These are phyloP conservation scores for Macropodus opercularis DNA, from an alignment of 2,797 vertebrate species.

Conservation along the genomic window DNA sequence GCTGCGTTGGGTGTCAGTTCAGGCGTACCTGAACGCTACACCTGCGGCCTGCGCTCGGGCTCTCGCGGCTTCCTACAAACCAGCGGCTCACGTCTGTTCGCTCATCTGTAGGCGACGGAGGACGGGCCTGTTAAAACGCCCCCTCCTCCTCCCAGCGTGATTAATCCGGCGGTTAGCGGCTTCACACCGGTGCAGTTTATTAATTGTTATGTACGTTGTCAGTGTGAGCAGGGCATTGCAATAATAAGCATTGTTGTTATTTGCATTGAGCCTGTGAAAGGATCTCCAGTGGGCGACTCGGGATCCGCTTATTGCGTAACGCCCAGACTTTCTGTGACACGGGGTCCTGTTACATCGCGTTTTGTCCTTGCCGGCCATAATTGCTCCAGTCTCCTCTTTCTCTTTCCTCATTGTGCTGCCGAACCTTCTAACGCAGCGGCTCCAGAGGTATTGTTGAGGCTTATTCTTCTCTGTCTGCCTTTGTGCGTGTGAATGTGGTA, in stretches of 20 bases:
- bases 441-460: background rate
- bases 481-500: slow-evolving; percentile 9
- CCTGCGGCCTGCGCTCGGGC: too few relatives aligned
- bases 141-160: slow-evolving; percentile 20
- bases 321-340: slow-evolving; percentile 31
- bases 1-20: too few relatives aligned
- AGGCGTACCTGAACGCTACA: too few relatives aligned
- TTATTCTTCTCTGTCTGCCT: background rate
- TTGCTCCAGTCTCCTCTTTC: background rate
- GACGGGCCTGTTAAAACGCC: too few relatives aligned
- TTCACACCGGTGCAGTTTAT: slow-evolving; percentile 44
- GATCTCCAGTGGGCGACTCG: slow-evolving; percentile 19
- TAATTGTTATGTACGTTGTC: slow-evolving; percentile 55
- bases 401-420: slow-evolving; percentile 1
- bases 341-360: slow-evolving; percentile 34
- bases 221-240: slow-evolving; percentile 39
- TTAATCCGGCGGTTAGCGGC: slow-evolving; percentile 42
- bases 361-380: slow-evolving; percentile 43
- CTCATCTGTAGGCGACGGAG: slow-evolving; percentile 22
- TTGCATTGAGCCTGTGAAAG: slow-evolving; percentile 27
- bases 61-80: too few relatives aligned
- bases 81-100: slow-evolving; percentile 27
- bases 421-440: slow-evolving; percentile 3
- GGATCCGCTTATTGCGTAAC: slow-evolving; percentile 52
- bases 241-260: slow-evolving; percentile 48